These are phyloP conservation scores for Argyresthia albistria DNA, from an alignment of 2,888 invertebrate species.

Conservation along the genomic window DNA sequence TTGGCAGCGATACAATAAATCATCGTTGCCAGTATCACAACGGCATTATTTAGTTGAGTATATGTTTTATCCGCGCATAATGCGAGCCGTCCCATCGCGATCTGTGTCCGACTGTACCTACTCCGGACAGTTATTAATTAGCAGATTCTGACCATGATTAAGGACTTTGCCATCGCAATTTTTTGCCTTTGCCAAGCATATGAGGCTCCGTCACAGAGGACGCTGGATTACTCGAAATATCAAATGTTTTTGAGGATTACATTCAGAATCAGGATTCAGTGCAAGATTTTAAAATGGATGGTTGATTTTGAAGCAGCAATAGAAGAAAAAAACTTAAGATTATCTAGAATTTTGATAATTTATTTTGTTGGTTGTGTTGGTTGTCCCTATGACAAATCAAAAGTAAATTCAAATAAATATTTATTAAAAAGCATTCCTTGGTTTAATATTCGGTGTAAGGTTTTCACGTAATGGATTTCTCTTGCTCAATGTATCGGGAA, in stretches of 20 bases:
- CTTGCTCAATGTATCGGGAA: conserved; percentile 1
- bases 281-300: too few species aligned
- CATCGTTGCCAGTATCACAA: conserved; percentile 66
- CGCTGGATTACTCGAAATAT: too few species aligned
- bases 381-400: too few species aligned
- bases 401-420: too few species aligned
- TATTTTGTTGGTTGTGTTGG: too few species aligned
- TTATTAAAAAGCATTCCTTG: too few species aligned
- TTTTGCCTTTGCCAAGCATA: neutral
- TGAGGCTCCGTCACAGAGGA: neutral
- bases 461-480: neutral
- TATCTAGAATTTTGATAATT: too few species aligned
- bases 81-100: conserved; percentile 30
- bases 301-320: too few species aligned
- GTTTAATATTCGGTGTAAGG: too few species aligned
- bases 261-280: too few species aligned
- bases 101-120: neutral
- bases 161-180: neutral
- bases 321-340: too few species aligned
- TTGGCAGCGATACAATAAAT: conserved; percentile 48
- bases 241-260: too few species aligned
- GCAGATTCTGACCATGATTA: conserved; percentile 1
- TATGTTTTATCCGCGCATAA: conserved; percentile 43
- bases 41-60: conserved; percentile 63
- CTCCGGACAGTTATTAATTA: conserved; percentile 4